Evolutionary conservation across 2,113 vertebrate genomes (phyloP).

Genomic region (Nothoprocta perdicaria): DNA sequence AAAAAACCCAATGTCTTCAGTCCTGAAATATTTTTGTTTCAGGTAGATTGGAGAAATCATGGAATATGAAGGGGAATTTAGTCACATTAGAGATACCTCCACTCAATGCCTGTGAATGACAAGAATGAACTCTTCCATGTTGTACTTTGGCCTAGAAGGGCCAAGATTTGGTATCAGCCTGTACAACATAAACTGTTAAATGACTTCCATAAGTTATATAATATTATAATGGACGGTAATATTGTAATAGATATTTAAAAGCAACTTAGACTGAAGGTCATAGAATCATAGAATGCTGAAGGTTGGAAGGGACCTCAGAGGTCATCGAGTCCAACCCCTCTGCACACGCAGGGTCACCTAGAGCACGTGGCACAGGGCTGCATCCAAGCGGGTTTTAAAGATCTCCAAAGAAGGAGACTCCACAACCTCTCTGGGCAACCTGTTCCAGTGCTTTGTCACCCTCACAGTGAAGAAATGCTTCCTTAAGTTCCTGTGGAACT

Average conservation of each 20-base stretch:
- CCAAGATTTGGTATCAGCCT: not conserved
- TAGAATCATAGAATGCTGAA: too few relatives aligned
- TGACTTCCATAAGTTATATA: not conserved
- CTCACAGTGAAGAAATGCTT: too few relatives aligned
- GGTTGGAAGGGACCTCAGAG: too few relatives aligned
- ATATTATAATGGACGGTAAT: not conserved
- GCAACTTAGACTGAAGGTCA: accelerated
- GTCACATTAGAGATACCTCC: not conserved
- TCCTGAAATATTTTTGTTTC: not conserved
- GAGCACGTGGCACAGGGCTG: too few relatives aligned
- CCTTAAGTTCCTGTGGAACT: too few relatives aligned
- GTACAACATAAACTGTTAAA: not conserved
- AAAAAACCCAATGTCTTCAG: not conserved
- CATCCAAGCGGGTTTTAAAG: too few relatives aligned
- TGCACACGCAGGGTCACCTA: too few relatives aligned
- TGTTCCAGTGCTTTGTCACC: too few relatives aligned
- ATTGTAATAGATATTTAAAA: not conserved
- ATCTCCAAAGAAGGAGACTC: too few relatives aligned
- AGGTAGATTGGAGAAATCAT: not conserved
- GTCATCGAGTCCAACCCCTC: too few relatives aligned
- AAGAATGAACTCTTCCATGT: not conserved
- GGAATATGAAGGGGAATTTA: not conserved
- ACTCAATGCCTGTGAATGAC: not conserved
- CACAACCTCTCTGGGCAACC: too few relatives aligned
- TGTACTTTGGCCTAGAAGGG: not conserved